These are phyloP conservation scores for Poecilia picta DNA, from an alignment of 2,797 vertebrate species.

Conservation along the genomic window DNA sequence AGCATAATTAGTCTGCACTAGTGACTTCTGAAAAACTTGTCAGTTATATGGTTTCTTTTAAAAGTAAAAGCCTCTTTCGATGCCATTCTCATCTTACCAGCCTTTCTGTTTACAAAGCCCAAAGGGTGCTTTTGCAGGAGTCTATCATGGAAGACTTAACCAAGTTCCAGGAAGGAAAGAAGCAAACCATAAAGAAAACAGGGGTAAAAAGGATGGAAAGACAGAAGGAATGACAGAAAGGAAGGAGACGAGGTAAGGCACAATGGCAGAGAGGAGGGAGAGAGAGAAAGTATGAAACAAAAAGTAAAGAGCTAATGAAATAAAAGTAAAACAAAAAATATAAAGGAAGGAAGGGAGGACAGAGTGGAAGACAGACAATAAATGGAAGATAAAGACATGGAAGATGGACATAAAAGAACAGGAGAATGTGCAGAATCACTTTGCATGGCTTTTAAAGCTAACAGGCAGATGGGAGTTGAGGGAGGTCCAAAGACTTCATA, in stretches of 20 bases:
- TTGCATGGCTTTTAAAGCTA: constrained; percentile 34
- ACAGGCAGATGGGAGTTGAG: constrained; percentile 26
- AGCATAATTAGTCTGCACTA: neutral
- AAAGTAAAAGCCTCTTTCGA: neutral
- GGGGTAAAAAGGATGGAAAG: neutral
- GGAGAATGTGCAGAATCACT: constrained; percentile 33
- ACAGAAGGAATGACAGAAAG: neutral
- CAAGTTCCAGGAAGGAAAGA: neutral
- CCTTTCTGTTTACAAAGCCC: neutral
- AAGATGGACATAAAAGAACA: neutral
- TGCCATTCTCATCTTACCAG: neutral
- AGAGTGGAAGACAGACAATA: too few relatives aligned
- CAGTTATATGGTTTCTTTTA: neutral
- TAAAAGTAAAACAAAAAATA: neutral
- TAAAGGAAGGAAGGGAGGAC: neutral
- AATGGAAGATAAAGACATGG: neutral
- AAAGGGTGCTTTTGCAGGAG: neutral
- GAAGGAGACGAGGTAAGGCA: neutral
- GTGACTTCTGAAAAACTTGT: neutral
- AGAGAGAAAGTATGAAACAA: neutral
- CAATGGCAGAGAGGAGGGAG: too few relatives aligned
- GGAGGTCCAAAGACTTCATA: neutral
- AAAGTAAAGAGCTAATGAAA: neutral
- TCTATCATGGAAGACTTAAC: neutral
- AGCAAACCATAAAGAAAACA: neutral